phyloP scores from a whole-genome alignment of 1,140 invertebrate genomes.

The Zaprionus lachaisei region DNA sequence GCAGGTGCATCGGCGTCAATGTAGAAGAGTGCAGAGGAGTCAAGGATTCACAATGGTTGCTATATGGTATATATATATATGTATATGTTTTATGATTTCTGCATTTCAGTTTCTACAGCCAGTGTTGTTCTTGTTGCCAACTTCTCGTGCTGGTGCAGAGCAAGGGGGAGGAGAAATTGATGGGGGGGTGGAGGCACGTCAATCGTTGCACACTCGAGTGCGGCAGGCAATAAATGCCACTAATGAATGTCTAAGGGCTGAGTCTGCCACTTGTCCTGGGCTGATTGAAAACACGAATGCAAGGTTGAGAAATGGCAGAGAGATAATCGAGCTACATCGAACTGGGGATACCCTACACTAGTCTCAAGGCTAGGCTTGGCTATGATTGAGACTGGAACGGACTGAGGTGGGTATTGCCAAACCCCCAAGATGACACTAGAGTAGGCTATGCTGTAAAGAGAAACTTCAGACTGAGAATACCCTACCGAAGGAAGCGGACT shows the following conservation, averaged over 20 bases:
- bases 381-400: no score
- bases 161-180: constrained; percentile 7
- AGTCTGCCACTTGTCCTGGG: constrained; percentile 40
- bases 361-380: background rate
- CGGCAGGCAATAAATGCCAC: constrained; percentile 65
- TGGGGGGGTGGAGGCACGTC: constrained; percentile 1
- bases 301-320: constrained; percentile 28
- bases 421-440: no score
- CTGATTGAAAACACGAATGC: constrained; percentile 49
- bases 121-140: background rate
- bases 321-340: background rate
- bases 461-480: no score
- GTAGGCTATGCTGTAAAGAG: no score
- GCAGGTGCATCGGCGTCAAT: constrained; percentile 99
- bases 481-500: no score
- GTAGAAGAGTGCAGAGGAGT: constrained; percentile 95
- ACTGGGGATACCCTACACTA: background rate
- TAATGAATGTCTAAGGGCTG: constrained; percentile 77
- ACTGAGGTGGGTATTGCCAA: no score
- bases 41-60: constrained; percentile 87
- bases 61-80: constrained; percentile 48
- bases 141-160: constrained; percentile 17
- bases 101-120: background rate
- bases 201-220: constrained; percentile 70
- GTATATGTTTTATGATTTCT: constrained; percentile 27